Evolutionary conservation across 2,888 invertebrate species (phyloP).

Genomic region (Hermodice carunculata): DNA sequence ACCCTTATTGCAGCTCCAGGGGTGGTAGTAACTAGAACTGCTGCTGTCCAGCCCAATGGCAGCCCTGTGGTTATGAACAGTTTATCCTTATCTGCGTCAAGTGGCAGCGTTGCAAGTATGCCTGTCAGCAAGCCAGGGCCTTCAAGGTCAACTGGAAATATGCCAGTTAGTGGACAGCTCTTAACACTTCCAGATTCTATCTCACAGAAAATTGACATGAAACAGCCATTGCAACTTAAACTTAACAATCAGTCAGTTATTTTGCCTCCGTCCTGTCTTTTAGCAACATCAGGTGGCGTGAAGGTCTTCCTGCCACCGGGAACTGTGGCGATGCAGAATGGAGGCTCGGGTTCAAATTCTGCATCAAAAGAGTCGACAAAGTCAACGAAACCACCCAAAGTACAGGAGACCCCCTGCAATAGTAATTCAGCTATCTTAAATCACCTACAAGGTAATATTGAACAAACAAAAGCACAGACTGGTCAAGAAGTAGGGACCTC

Average conservation of each 20-base stretch:
- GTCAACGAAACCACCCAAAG: background rate
- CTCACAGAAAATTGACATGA: constrained; percentile 50
- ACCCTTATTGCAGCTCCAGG: background rate
- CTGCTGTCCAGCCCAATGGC: background rate
- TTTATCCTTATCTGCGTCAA: background rate
- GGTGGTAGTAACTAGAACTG: background rate
- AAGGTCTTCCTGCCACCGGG: constrained; percentile 62
- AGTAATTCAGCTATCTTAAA: background rate
- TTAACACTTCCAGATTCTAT: constrained; percentile 58
- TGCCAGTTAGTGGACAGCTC: constrained; percentile 47
- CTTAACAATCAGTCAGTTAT: constrained; percentile 56
- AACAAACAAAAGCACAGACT: too few species aligned
- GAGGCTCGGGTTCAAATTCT: background rate
- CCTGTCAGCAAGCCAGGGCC: background rate
- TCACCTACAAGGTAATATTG: background rate
- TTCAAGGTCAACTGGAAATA: too few species aligned
- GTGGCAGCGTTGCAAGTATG: background rate
- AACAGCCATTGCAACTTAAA: constrained; percentile 54
- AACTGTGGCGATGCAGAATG: constrained; percentile 38
- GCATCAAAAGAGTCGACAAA: background rate
- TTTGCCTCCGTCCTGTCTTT: constrained; percentile 59
- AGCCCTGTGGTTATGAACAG: background rate
- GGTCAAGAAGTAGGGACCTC: too few species aligned
- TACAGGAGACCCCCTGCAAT: background rate
- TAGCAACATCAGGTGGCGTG: constrained; percentile 48